Evolutionary conservation across 2,888 invertebrate genomes (phyloP).

Genomic region (Pandemis corylana): DNA sequence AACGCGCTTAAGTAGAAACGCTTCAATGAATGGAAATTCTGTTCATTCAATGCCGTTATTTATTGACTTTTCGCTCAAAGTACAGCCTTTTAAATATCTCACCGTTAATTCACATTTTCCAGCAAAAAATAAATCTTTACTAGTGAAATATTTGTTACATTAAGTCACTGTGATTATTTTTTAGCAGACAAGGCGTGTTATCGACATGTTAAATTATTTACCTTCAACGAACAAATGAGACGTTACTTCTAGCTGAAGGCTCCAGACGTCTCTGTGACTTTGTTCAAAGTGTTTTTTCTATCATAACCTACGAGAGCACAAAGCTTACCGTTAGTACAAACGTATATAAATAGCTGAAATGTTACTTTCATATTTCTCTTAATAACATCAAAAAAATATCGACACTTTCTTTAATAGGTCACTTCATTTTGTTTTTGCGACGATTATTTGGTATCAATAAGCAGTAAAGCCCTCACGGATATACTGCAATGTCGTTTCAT

Average conservation of each 20-base stretch:
- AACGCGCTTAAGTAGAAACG: constrained; percentile 4
- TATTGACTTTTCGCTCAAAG: constrained; percentile 3
- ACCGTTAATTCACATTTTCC: neutral
- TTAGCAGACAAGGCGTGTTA: neutral
- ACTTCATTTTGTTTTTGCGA: no score
- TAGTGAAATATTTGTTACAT: neutral
- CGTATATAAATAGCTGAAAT: no score
- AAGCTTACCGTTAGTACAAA: no score
- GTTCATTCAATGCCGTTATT: neutral
- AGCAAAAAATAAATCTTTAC: neutral
- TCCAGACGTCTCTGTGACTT: neutral
- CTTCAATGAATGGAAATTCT: constrained; percentile 2
- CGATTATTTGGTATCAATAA: no score
- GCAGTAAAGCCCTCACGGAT: no score
- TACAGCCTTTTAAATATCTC: neutral
- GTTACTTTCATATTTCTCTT: no score
- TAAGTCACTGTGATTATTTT: neutral
- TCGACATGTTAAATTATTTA: neutral
- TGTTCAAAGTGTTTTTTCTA: no score
- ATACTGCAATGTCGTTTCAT: no score
- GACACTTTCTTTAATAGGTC: no score
- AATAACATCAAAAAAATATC: no score
- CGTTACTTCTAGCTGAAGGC: neutral
- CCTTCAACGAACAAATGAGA: constrained; percentile 1
- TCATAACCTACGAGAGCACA: no score